phyloP scores from a whole-genome alignment of 2,888 invertebrate genomes.

The Zele albiditarsus region DNA sequence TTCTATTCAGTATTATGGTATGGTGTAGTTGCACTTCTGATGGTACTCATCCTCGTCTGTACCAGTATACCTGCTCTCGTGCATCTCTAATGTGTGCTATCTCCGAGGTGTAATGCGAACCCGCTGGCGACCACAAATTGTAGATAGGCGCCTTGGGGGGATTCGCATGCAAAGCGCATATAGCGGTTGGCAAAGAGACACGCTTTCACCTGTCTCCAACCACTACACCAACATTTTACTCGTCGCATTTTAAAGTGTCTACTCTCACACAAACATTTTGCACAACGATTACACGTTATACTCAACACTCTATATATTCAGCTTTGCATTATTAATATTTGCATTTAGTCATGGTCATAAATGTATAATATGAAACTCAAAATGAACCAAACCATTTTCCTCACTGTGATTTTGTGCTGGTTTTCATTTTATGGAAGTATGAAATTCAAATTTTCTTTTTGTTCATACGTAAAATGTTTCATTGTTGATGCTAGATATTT shows the following conservation, averaged over 20 bases:
- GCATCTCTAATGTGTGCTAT: constrained; percentile 2
- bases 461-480: background rate
- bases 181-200: background rate
- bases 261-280: background rate
- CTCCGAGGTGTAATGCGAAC: constrained; percentile 29
- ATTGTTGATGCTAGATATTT: background rate
- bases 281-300: background rate
- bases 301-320: background rate
- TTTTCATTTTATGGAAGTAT: background rate
- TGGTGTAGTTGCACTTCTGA: constrained; percentile 21
- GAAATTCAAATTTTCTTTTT: background rate
- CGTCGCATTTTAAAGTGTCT: background rate
- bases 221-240: background rate
- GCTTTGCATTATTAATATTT: constrained; percentile 3
- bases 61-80: background rate
- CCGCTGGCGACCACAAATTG: constrained; percentile 29
- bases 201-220: background rate
- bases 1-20: constrained; percentile 3
- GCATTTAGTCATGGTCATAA: constrained; percentile 3
- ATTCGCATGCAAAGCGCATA: constrained; percentile 31
- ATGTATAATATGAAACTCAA: background rate
- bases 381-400: background rate
- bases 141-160: constrained; percentile 34
- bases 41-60: constrained; percentile 21
- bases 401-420: background rate